These are phyloP conservation scores for Hydractinia symbiolongicarpus DNA, from an alignment of 30 jellyfish, hydroid and myxozoan genomes.

Conservation along the genomic window DNA sequence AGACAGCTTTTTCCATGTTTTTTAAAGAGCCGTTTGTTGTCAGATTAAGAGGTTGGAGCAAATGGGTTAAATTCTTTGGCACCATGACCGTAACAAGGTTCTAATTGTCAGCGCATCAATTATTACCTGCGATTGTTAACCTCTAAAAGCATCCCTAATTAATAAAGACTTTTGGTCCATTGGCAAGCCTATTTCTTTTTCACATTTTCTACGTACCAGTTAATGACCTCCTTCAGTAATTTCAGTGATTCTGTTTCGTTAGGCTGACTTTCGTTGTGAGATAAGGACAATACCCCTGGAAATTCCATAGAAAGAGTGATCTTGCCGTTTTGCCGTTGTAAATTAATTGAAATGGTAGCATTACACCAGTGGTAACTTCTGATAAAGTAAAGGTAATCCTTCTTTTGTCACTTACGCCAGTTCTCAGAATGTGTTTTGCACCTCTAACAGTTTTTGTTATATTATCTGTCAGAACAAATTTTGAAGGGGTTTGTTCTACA, in stretches of 20 bases:
- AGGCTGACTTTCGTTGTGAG: neutral
- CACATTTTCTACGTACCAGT: neutral
- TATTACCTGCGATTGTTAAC: neutral
- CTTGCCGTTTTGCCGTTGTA: conserved; percentile 28
- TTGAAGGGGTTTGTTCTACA: no score
- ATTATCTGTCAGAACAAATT: no score
- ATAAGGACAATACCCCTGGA: conserved; percentile 21
- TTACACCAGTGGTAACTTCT: conserved; percentile 22
- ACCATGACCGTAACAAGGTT: conserved; percentile 12
- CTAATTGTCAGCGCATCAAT: neutral
- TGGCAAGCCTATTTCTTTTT: conserved; percentile 33
- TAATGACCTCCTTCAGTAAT: neutral
- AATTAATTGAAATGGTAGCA: conserved; percentile 28
- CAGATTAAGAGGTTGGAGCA: neutral
- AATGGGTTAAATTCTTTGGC: conserved; percentile 21
- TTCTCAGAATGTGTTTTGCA: no score
- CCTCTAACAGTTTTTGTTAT: no score
- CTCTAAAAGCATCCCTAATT: conserved; percentile 30
- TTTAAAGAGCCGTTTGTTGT: neutral
- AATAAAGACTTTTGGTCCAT: conserved; percentile 33
- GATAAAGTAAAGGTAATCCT: conserved; percentile 29
- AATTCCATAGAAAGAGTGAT: conserved; percentile 31
- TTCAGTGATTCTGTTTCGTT: neutral
- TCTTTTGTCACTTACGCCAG: neutral
- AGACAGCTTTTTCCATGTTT: conserved; percentile 14